Percentiles rank a stretch among this genome's conserved stretches.
Evolutionary conservation across 2,113 vertebrate species (phyloP).

Genomic region (Apodemus speciosus): DNA sequence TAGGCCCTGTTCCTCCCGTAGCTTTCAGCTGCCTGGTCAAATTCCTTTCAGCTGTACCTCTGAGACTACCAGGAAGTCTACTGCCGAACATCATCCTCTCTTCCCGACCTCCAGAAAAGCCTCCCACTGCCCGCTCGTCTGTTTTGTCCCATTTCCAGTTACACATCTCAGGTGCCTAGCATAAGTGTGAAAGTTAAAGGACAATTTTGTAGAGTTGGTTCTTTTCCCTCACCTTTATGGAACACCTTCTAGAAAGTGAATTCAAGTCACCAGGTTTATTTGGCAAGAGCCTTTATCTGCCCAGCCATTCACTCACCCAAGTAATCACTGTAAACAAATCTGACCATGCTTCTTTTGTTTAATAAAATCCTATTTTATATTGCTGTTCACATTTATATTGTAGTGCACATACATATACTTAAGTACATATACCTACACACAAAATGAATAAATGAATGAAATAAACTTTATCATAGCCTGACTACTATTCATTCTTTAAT

Average conservation of each 20-base stretch:
- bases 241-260: neutral
- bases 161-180: too few relatives aligned
- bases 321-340: conserved; percentile 37
- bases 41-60: neutral
- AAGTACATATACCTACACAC: neutral
- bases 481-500: neutral
- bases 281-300: neutral
- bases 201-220: neutral
- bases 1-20: neutral
- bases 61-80: neutral
- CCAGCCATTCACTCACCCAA: neutral
- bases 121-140: neutral
- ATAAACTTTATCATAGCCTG: neutral
- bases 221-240: neutral
- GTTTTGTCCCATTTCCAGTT: neutral
- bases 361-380: conserved; percentile 43
- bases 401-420: neutral
- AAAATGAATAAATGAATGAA: neutral
- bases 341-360: neutral
- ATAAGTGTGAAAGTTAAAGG: neutral
- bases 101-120: neutral
- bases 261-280: neutral
- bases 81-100: neutral
- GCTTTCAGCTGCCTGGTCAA: neutral
- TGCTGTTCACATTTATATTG: neutral